These are phyloP conservation scores for Matsumyia berberina DNA, from an alignment of 2,888 invertebrate species.

Conservation along the genomic window DNA sequence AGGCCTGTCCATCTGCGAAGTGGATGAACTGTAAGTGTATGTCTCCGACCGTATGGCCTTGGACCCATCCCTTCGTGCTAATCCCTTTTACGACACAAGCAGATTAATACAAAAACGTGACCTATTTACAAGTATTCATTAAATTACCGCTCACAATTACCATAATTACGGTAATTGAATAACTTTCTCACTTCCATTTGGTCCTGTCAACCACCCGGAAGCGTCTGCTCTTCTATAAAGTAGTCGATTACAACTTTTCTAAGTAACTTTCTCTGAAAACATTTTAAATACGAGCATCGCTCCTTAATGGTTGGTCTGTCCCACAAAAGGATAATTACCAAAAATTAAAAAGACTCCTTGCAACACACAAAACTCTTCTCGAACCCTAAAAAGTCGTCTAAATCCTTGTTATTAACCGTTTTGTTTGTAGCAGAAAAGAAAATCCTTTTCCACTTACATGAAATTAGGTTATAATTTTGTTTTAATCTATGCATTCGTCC, in stretches of 20 bases:
- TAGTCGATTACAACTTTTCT: conserved; percentile 22
- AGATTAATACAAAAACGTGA: neutral
- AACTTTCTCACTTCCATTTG: conserved; percentile 16
- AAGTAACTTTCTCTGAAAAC: conserved; percentile 11
- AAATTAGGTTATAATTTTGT: conserved; percentile 35
- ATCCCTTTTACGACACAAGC: neutral
- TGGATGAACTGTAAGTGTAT: too few species aligned
- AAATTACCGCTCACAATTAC: neutral
- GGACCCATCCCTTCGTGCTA: neutral
- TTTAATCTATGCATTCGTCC: conserved; percentile 40
- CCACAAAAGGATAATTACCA: conserved; percentile 29
- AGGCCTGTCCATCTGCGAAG: too few species aligned
- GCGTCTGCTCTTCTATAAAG: neutral
- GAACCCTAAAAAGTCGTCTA: conserved; percentile 1
- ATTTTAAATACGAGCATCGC: conserved; percentile 5
- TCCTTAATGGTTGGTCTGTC: neutral
- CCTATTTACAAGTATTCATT: neutral
- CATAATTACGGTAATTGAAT: conserved; percentile 29
- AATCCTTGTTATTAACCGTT: conserved; percentile 63
- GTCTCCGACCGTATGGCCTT: too few species aligned
- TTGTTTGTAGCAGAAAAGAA: conserved; percentile 50
- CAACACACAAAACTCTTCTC: neutral
- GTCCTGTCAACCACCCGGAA: conserved; percentile 8
- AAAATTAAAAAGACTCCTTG: neutral
- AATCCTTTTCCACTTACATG: conserved; percentile 39